Base-by-base conservation (phyloP, 1,140 invertebrate genomes). In the Ooceraea biroi region DNA sequence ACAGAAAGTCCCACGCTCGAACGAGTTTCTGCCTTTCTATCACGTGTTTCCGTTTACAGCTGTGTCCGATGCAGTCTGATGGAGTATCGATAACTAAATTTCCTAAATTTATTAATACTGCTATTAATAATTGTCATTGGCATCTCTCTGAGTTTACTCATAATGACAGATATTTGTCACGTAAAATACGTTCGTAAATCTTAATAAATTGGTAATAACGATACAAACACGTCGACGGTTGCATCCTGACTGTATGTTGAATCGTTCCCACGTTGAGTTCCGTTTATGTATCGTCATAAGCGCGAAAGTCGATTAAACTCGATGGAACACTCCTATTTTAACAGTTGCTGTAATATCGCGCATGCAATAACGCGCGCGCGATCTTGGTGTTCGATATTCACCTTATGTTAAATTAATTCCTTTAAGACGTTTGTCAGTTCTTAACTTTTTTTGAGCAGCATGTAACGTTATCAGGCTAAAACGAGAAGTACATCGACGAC, bases 31-130 rank as follows among this genome's bases (percentile, higher is more conserved):
- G 19, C 10, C 44, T 74, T 82, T 63, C 78, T 61, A 72, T 72
- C 78, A 74, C 57, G 71, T 74, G 44, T 74, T 50, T 74, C 50
- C n/a, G n/a, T 69, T 57, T 46, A 74, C n/a, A 61, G 25, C 14
- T 12, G n/a, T 27, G 11, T 22, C 74, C n/a, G 27, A 36, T 63
- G 30, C 72, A 41, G 48, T 65, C 46, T 30, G 57, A 77, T 30
- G 44, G 46, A 25, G 19, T 76, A n/a, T 82, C 46, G 30, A 41
- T 52, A 27, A 41, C 25, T 72, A 3, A 36, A 36, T 19, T n/a
- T 46, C 14, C 17, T 63, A 41, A 83, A 83, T 63, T 83, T 76
- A 14, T 46, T 52, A 3, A 11, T 3, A 41, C 12, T 50, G 27
- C 52, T 3, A 57, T 52, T 65, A 22, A 65, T 50, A 61, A 11